These are phyloP conservation scores for Polyploca ridens DNA, from an alignment of 2,888 invertebrate genomes.

Conservation along the genomic window DNA sequence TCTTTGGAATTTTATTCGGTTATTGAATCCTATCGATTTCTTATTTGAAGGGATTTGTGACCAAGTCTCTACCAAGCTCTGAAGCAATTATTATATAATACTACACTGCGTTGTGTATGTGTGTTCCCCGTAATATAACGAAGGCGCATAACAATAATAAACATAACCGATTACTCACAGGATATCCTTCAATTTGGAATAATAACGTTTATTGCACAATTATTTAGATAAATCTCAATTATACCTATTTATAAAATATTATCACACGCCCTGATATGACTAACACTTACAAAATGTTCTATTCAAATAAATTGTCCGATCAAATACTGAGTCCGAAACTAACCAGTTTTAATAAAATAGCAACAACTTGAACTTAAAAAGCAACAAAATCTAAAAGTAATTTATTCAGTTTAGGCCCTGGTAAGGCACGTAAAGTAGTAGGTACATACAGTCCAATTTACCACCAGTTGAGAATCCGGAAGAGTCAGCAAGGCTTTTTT, in stretches of 20 bases:
- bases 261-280: not conserved
- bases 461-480: too few species aligned
- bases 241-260: not conserved
- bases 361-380: too few species aligned
- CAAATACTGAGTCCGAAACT: too few species aligned
- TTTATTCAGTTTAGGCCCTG: too few species aligned
- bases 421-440: too few species aligned
- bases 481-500: too few species aligned
- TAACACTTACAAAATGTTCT: not conserved
- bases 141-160: not conserved
- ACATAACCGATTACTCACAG: conserved; percentile 5
- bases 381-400: too few species aligned
- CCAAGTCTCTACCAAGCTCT: not conserved
- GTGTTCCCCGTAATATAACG: not conserved
- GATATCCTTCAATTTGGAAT: conserved; percentile 8
- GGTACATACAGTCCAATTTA: too few species aligned
- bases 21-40: not conserved
- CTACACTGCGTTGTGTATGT: too few species aligned
- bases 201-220: conserved; percentile 3
- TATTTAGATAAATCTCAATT: not conserved
- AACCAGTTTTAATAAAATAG: too few species aligned
- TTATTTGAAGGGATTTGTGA: not conserved
- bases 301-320: not conserved
- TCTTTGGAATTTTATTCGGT: not conserved
- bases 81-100: too few species aligned